These are phyloP conservation scores for Meloidogyne floridensis DNA, from an alignment of 1,140 invertebrate genomes.

Conservation along the genomic window DNA sequence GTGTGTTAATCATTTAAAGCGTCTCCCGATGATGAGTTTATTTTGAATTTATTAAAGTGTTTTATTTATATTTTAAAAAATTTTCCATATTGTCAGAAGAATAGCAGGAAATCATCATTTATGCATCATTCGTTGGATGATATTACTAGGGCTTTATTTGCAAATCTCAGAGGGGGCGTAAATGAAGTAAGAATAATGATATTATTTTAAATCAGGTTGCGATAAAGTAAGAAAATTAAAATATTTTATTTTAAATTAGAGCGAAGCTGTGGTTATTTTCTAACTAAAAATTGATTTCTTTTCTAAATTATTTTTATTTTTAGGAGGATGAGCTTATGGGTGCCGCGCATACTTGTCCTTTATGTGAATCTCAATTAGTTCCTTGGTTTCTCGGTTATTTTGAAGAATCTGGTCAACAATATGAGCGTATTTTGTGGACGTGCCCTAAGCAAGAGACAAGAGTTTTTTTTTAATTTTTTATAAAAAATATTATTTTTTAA, in stretches of 20 bases:
- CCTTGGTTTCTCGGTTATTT: constrained; percentile 39
- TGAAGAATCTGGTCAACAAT: constrained; percentile 33
- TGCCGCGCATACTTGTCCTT: constrained; percentile 36
- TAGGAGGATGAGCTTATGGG: constrained; percentile 21
- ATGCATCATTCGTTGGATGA: constrained; percentile 19
- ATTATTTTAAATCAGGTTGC: neutral
- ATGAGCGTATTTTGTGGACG: constrained; percentile 51
- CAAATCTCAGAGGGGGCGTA: constrained; percentile 33
- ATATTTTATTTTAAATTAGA: neutral
- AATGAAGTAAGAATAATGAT: constrained; percentile 1
- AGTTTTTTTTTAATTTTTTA: constrained; percentile 37
- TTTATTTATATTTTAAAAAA: constrained; percentile 10
- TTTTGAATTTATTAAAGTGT: neutral
- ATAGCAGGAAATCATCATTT: constrained; percentile 18
- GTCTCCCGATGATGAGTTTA: constrained; percentile 33
- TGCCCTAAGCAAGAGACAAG: constrained; percentile 49
- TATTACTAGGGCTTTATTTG: constrained; percentile 36
- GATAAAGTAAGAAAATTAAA: constrained; percentile 27
- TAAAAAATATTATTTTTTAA: constrained; percentile 7
- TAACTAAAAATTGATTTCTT: neutral
- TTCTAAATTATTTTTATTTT: constrained; percentile 1
- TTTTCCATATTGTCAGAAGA: constrained; percentile 14
- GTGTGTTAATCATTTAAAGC: constrained; percentile 16
- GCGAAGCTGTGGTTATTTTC: neutral
- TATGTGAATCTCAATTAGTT: constrained; percentile 38